Evolutionary conservation across 2,888 invertebrate genomes (phyloP).

Genomic region (Lasioglossum villosulum): DNA sequence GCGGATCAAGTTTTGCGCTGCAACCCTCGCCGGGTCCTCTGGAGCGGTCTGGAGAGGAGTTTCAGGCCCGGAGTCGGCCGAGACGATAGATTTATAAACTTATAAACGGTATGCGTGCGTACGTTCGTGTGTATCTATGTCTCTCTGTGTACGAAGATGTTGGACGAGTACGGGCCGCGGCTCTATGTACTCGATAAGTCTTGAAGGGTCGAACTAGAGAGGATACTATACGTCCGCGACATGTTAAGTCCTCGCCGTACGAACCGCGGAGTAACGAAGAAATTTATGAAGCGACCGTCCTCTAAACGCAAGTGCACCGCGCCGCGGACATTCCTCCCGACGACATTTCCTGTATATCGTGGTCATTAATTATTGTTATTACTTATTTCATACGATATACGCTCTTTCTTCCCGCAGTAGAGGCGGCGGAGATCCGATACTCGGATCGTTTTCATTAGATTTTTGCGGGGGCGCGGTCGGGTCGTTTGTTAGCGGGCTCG

Average conservation of each 20-base stretch:
- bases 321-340: conserved; percentile 40
- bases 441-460: neutral
- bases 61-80: conserved; percentile 21
- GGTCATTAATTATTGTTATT: conserved; percentile 55
- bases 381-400: conserved; percentile 32
- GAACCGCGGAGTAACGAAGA: conserved; percentile 71
- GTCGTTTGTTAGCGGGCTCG: neutral
- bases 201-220: conserved; percentile 68
- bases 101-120: conserved; percentile 65
- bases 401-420: conserved; percentile 8
- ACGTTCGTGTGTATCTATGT: neutral
- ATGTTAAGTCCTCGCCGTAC: conserved; percentile 66
- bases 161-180: conserved; percentile 59
- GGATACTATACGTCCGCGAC: conserved; percentile 66
- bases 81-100: conserved; percentile 74
- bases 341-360: conserved; percentile 55
- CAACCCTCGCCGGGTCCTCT: conserved; percentile 16
- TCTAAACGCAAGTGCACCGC: conserved; percentile 22
- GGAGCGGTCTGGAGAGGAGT: conserved; percentile 4
- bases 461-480: neutral
- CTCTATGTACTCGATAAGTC: conserved; percentile 73
- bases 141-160: conserved; percentile 26
- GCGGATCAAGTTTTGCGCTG: conserved; percentile 38
- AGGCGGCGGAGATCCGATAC: neutral
- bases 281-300: conserved; percentile 72